Evolutionary conservation across 2,113 vertebrate species (phyloP), one percentile per base, ranked within the genome.

Genomic region (Hylia prasina): DNA sequence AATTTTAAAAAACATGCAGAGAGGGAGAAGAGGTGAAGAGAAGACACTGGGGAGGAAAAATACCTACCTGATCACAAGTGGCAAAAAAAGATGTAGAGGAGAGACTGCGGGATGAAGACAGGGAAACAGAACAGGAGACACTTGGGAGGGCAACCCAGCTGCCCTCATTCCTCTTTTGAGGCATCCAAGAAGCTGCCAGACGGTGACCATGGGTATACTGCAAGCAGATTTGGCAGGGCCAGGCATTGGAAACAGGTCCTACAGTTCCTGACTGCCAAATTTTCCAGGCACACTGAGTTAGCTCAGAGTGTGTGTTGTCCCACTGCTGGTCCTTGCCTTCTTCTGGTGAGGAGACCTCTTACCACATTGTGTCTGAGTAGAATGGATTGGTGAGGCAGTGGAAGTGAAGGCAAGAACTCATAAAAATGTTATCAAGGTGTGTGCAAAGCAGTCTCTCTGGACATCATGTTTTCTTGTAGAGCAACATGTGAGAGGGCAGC

Each of bases 1-100:
- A 40, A 23, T 12, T 7, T 5, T 9, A n/a, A 54, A 27, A 28
- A 31, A 15, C 12, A 28, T 2, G 5, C 4, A 33, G 0, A 13
- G 16, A 75, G 8, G 39, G 28, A 77, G 33, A 30, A 85, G 16
- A 61, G 35, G 10, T 33, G 17, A 70, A 88, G 53, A 79, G 40
- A 82, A 82, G 70, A 69, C 15, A 28, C 25, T 15, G 58, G 9
- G 71, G 60, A 81, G 30, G 23, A 53, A 69, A 85, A 72, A 93
- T 44, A 39, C 10, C 37, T 40, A 33, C 22, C 15, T 50, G 18
- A 45, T 61, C 19, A n/a, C 21, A 66, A 65, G 9, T n/a, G 37
- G n/a, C 14, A 97, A 89, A 92, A 89, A 79, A 31, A 83, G 4
- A 23, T 44, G 37, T 1, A 53, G 23, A 16, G n/a, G n/a, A 79